These are phyloP conservation scores for Dipodomys merriami DNA, from an alignment of 2,113 vertebrate genomes.

Conservation along the genomic window DNA sequence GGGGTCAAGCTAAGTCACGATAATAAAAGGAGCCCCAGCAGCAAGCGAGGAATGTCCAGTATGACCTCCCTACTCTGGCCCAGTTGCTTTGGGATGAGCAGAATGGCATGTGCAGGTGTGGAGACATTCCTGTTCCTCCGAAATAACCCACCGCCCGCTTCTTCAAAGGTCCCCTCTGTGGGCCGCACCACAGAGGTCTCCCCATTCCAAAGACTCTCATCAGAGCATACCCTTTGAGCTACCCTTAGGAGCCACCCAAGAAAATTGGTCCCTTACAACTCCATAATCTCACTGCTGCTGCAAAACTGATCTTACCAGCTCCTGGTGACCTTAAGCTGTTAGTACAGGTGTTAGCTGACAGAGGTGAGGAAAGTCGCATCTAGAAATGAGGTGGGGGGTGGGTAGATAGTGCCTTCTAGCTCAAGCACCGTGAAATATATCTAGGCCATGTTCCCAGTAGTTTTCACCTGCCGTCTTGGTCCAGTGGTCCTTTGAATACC, in stretches of 20 bases:
- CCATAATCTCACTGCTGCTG: not conserved
- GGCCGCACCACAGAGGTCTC: not conserved
- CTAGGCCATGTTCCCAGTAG: not conserved
- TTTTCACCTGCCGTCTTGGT: not conserved
- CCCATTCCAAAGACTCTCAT: not conserved
- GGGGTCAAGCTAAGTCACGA: slow-evolving; percentile 31
- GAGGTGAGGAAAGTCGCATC: not conserved
- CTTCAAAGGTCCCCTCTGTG: not conserved
- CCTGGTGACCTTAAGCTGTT: not conserved
- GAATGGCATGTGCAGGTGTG: not conserved
- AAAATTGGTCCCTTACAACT: not conserved
- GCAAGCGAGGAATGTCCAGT: not conserved
- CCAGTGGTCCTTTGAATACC: not conserved
- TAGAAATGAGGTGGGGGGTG: not conserved
- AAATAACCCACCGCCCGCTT: too few relatives aligned
- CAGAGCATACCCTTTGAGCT: not conserved
- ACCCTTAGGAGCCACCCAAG: not conserved
- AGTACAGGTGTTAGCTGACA: not conserved
- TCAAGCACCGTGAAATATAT: rapidly evolving
- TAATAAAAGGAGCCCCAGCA: slow-evolving; percentile 30
- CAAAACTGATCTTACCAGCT: not conserved
- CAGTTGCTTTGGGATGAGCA: not conserved
- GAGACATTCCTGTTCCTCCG: not conserved
- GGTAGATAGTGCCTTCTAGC: not conserved
- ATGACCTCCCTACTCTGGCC: not conserved